Conservation (phyloP, 2,888 invertebrate species). For the Drosophila peninsularis region DNA sequence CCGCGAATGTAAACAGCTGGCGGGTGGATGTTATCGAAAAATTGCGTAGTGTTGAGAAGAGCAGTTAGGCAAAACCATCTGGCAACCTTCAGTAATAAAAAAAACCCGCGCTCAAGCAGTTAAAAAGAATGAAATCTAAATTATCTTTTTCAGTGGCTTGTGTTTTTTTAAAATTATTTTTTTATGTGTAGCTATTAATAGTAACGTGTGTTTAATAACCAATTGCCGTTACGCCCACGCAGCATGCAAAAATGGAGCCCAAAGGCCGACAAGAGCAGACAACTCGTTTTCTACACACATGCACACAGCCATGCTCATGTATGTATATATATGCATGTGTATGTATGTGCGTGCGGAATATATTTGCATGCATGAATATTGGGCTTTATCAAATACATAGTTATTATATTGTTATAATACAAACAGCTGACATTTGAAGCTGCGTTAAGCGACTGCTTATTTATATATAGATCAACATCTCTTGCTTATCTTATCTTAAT, state of each 20-base stretch:
- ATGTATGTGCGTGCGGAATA: not conserved
- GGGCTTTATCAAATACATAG: slow-evolving; percentile 25
- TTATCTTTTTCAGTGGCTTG: not conserved
- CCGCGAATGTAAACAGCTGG: not conserved
- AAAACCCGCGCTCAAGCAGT: slow-evolving; percentile 14
- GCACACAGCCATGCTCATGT: not conserved
- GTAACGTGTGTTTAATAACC: slow-evolving; percentile 12
- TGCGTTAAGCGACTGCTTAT: slow-evolving; percentile 25
- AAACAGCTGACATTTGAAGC: slow-evolving; percentile 35
- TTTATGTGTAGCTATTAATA: slow-evolving; percentile 7
- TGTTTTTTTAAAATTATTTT: not conserved
- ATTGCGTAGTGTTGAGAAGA: slow-evolving; percentile 2
- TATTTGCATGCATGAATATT: slow-evolving; percentile 23
- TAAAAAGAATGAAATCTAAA: not conserved
- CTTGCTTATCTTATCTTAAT: slow-evolving; percentile 42
- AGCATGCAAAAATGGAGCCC: slow-evolving; percentile 19
- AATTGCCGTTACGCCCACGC: slow-evolving; percentile 30
- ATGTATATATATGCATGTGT: not conserved
- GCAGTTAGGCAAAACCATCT: not conserved
- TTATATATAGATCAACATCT: slow-evolving; percentile 20
- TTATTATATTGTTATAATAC: slow-evolving; percentile 22
- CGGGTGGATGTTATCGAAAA: slow-evolving; percentile 7
- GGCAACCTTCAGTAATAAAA: slow-evolving; percentile 23
- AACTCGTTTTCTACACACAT: slow-evolving; percentile 30
- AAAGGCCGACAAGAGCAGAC: slow-evolving; percentile 28